A percentile compares a stretch with the other conserved stretches of the same genome.
phyloP scores from a whole-genome alignment of 2,113 vertebrate genomes.

The Atrichornis clamosus region DNA sequence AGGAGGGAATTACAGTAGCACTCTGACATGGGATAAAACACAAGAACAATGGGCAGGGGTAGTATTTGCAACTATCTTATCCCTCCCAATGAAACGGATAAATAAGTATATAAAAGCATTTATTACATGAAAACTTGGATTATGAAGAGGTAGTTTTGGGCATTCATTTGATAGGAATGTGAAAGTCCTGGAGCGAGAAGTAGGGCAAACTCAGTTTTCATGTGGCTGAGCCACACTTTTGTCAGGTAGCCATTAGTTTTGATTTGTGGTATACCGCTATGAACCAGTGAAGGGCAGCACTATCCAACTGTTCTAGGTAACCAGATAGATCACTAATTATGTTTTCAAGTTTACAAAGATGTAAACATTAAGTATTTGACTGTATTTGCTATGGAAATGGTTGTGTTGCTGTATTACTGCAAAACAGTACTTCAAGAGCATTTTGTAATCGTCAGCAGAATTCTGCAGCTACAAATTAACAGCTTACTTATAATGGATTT shows the following conservation, averaged over 20 bases:
- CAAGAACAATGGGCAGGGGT: background rate
- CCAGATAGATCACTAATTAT: conserved; percentile 21
- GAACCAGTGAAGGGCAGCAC: conserved; percentile 66
- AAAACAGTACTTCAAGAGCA: background rate
- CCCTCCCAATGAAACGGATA: background rate
- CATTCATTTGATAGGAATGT: background rate
- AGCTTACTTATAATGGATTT: background rate
- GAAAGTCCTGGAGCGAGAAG: background rate
- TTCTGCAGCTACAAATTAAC: background rate
- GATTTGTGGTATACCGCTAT: conserved; percentile 55
- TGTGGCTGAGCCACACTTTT: background rate
- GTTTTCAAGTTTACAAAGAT: background rate
- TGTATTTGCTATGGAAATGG: background rate
- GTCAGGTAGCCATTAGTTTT: conserved; percentile 4
- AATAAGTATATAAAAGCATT: background rate
- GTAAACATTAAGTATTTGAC: background rate
- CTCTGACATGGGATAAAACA: background rate
- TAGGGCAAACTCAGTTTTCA: background rate
- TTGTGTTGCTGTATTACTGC: background rate
- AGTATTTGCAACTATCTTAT: background rate
- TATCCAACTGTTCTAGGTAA: conserved; percentile 40
- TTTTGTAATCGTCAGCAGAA: background rate
- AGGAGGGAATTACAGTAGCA: background rate
- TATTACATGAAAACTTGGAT: background rate
- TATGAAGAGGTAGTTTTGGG: background rate